Conservation (phyloP, 2,888 invertebrate species). For the Chaitophorus viminalis region DNA sequence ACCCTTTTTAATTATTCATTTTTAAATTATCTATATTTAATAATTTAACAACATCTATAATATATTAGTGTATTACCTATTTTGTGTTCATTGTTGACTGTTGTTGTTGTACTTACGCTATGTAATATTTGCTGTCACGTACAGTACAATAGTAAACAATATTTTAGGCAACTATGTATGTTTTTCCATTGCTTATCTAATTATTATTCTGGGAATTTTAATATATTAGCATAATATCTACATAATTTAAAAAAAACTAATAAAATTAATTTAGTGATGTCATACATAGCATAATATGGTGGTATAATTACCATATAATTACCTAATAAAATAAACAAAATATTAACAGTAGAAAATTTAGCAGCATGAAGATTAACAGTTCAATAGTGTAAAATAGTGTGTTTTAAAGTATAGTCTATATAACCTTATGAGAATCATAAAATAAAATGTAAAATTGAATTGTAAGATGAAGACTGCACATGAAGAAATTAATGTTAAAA, state of each 20-base stretch:
- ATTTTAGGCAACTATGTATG: neutral
- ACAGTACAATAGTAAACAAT: neutral
- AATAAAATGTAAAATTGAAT: no score
- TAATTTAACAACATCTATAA: neutral
- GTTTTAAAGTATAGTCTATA: no score
- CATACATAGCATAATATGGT: neutral
- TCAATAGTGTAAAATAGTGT: no score
- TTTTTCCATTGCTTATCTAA: neutral
- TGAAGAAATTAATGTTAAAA: no score
- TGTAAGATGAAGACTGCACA: no score
- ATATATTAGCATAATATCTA: neutral
- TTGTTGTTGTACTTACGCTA: neutral
- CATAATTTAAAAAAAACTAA: neutral
- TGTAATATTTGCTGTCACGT: neutral
- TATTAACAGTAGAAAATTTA: no score
- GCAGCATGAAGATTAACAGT: no score
- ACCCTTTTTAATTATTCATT: conserved; percentile 18
- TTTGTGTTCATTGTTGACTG: no score
- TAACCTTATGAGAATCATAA: no score
- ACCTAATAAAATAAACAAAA: no score
- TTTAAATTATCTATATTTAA: neutral
- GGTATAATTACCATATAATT: no score
- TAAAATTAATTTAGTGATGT: neutral
- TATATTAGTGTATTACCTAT: neutral
- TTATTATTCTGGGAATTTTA: neutral